Evolutionary conservation across 2,797 vertebrate genomes (phyloP).

Genomic region (Xyrichtys novacula): DNA sequence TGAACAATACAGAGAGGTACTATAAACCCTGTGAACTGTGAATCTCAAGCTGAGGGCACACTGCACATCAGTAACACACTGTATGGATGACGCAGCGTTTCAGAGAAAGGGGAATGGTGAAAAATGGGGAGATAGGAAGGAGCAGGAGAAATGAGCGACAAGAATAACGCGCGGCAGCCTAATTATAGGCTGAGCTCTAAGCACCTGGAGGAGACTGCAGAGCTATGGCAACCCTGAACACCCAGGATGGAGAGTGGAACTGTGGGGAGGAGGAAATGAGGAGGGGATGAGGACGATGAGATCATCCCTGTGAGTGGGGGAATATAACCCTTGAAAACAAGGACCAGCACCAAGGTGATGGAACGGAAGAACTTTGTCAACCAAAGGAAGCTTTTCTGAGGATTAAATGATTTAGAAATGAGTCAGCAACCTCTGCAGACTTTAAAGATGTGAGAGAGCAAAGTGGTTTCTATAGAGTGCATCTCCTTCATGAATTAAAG

Average conservation of each 20-base stretch:
- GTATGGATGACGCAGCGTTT: slow-evolving; percentile 29
- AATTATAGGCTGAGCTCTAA: slow-evolving; percentile 64
- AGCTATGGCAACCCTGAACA: slow-evolving; percentile 68
- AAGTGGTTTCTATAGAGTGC: background rate
- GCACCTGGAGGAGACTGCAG: slow-evolving; percentile 49
- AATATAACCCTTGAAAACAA: slow-evolving; percentile 29
- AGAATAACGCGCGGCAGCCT: slow-evolving; percentile 49
- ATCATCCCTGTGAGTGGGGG: slow-evolving; percentile 43
- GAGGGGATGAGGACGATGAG: slow-evolving; percentile 41
- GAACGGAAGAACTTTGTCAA: slow-evolving; percentile 7
- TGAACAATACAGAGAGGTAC: slow-evolving; percentile 32
- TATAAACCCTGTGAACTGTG: slow-evolving; percentile 53
- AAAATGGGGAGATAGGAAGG: background rate
- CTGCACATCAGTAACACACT: slow-evolving; percentile 16
- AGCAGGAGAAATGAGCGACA: slow-evolving; percentile 4
- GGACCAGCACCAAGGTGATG: background rate
- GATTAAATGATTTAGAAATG: slow-evolving; percentile 18
- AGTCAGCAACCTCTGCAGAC: slow-evolving; percentile 43
- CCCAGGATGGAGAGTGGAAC: slow-evolving; percentile 33
- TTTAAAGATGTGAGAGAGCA: slow-evolving; percentile 7
- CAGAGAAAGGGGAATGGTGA: slow-evolving; percentile 5
- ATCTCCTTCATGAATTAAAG: slow-evolving; percentile 19
- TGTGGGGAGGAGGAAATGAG: slow-evolving; percentile 6
- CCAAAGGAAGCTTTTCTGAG: slow-evolving; percentile 4
- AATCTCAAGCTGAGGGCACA: slow-evolving; percentile 10